These are phyloP conservation scores for Pissodes strobi DNA, from an alignment of 1,140 invertebrate species.

Conservation along the genomic window DNA sequence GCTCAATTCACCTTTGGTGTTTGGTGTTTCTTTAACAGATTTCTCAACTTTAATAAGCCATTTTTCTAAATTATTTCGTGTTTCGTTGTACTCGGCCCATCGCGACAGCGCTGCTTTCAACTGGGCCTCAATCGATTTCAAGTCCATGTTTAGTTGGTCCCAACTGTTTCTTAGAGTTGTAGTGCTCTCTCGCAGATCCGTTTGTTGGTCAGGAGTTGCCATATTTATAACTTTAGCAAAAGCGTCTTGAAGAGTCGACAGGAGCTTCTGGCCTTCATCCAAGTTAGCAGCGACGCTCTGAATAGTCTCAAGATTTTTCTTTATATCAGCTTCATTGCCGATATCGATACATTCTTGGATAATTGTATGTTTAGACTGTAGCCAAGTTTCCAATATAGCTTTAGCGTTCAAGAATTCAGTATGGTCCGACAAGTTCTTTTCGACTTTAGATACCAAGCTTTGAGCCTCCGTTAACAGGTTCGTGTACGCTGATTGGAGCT, in stretches of 20 bases:
- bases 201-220: constrained; percentile 78
- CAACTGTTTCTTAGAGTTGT: constrained; percentile 75
- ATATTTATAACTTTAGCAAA: constrained; percentile 84
- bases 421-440: constrained; percentile 87
- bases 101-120: constrained; percentile 75
- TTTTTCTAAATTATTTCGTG: constrained; percentile 67
- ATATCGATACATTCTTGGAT: constrained; percentile 81
- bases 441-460: constrained; percentile 77
- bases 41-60: constrained; percentile 74
- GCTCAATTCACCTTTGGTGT: constrained; percentile 80
- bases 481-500: constrained; percentile 79
- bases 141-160: constrained; percentile 80
- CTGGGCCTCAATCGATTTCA: constrained; percentile 77
- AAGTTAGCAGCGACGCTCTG: constrained; percentile 73
- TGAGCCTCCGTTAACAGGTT: constrained; percentile 76
- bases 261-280: constrained; percentile 84
- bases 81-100: constrained; percentile 82
- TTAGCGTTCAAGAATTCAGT: constrained; percentile 87
- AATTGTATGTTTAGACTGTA: constrained; percentile 74
- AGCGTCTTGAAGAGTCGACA: constrained; percentile 77
- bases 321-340: constrained; percentile 76
- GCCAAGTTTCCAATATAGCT: constrained; percentile 80
- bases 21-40: constrained; percentile 64
- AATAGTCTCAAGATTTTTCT: constrained; percentile 82
- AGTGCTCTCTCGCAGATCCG: constrained; percentile 74